Evolutionary conservation across 2,797 vertebrate species (phyloP).

Genomic region (Crenuchus spilurus): DNA sequence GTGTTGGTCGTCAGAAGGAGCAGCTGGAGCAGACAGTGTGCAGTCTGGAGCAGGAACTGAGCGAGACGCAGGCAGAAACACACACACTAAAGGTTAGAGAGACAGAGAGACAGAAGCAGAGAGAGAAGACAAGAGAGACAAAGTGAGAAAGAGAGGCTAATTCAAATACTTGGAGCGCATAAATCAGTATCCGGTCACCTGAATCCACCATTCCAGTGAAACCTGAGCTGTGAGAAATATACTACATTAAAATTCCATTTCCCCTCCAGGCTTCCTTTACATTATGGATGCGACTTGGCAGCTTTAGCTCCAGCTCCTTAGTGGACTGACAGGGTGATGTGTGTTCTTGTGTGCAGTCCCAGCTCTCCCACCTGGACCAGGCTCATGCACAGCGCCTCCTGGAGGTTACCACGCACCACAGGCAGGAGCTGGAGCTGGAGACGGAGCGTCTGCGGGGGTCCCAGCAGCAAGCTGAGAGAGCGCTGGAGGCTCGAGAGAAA

Average conservation of each 20-base stretch:
- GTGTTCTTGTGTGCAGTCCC: slow-evolving; percentile 66
- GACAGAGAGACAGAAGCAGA: slow-evolving; percentile 73
- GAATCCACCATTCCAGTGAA: slow-evolving; percentile 23
- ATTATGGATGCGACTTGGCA: background rate
- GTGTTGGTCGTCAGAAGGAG: slow-evolving; percentile 66
- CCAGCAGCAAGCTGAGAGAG: slow-evolving; percentile 72
- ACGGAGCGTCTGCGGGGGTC: slow-evolving; percentile 64
- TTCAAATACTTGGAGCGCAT: slow-evolving; percentile 32
- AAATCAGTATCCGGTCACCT: slow-evolving; percentile 37
- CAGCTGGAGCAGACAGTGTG: slow-evolving; percentile 64
- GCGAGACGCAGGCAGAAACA: slow-evolving; percentile 65
- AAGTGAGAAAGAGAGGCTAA: slow-evolving; percentile 1
- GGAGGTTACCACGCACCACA: slow-evolving; percentile 74
- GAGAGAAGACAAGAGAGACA: background rate
- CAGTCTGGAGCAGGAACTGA: slow-evolving; percentile 70
- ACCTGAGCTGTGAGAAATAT: slow-evolving; percentile 23
- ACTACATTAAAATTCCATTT: slow-evolving; percentile 31
- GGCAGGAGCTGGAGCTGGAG: slow-evolving; percentile 74
- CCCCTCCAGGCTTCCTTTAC: slow-evolving; percentile 10
- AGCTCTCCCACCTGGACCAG: slow-evolving; percentile 72
- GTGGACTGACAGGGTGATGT: slow-evolving; percentile 8
- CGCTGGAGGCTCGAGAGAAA: slow-evolving; percentile 70
- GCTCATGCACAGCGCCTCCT: slow-evolving; percentile 73
- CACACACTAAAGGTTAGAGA: slow-evolving; percentile 73
- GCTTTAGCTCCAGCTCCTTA: background rate